Evolutionary conservation across 2,888 invertebrate genomes (phyloP).

Genomic region (Bombyx huttoni): DNA sequence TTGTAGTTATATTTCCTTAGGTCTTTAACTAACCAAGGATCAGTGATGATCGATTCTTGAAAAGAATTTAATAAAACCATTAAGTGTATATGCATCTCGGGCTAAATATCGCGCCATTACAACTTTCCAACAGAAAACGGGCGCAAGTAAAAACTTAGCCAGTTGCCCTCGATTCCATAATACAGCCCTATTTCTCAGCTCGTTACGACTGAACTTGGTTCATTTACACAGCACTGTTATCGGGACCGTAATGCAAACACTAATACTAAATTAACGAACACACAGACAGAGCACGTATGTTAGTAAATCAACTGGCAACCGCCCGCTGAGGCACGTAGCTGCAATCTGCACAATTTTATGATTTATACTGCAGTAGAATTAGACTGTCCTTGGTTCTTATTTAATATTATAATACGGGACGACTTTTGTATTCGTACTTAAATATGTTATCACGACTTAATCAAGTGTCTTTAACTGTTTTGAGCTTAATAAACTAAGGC

Average conservation of each 20-base stretch:
- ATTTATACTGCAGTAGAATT: constrained; percentile 7
- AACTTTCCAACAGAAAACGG: too few relatives aligned
- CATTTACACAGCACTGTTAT: constrained; percentile 12
- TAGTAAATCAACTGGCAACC: constrained; percentile 15
- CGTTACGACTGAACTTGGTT: constrained; percentile 13
- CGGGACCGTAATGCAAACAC: constrained; percentile 18
- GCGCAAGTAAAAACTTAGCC: too few relatives aligned
- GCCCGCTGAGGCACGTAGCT: constrained; percentile 6
- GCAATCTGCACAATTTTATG: constrained; percentile 7
- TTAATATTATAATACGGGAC: too few relatives aligned
- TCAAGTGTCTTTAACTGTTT: too few relatives aligned
- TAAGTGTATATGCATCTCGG: too few relatives aligned
- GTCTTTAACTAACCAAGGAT: too few relatives aligned
- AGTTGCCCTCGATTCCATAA: neutral
- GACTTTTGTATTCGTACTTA: neutral
- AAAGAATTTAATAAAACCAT: too few relatives aligned
- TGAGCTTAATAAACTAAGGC: too few relatives aligned
- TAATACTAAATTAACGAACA: constrained; percentile 16
- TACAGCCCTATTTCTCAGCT: constrained; percentile 9
- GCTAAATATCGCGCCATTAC: too few relatives aligned
- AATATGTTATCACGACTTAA: neutral
- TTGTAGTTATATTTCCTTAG: too few relatives aligned
- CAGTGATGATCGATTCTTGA: too few relatives aligned
- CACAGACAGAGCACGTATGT: constrained; percentile 12
- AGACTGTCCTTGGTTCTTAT: constrained; percentile 4